Conservation (phyloP, 2,797 vertebrate genomes). For the Amphiprion clarkii region DNA sequence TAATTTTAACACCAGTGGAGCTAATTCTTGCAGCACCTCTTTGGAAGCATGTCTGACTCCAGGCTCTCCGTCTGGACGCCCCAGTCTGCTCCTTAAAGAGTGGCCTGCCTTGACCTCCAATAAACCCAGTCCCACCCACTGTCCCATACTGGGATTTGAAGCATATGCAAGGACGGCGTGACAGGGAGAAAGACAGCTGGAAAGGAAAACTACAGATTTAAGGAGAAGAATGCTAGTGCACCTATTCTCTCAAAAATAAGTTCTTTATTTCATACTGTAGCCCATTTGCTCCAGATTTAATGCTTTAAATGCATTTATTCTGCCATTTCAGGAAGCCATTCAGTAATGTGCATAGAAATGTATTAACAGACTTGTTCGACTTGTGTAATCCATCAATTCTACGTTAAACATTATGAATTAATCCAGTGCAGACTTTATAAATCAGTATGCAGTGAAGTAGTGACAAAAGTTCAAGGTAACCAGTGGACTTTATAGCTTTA, state of each 20-base stretch:
- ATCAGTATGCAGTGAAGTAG: neutral
- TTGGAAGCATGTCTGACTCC: conserved; percentile 8
- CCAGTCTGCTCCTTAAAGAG: conserved; percentile 20
- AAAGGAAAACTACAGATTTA: conserved; percentile 13
- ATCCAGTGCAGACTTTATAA: neutral
- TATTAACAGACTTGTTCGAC: neutral
- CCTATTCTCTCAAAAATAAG: neutral
- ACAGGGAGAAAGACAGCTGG: conserved; percentile 25
- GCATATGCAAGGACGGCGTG: conserved; percentile 8
- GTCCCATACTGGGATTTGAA: conserved; percentile 27
- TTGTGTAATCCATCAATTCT: neutral
- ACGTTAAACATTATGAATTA: neutral
- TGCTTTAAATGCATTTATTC: neutral
- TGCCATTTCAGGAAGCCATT: neutral
- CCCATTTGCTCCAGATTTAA: neutral
- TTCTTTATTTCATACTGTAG: neutral
- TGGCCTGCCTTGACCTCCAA: conserved; percentile 36
- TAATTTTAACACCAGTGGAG: conserved; percentile 18
- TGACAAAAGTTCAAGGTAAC: neutral
- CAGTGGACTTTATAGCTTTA: too few species aligned
- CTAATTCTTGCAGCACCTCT: conserved; percentile 15
- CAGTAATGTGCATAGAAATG: too few species aligned
- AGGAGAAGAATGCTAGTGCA: neutral
- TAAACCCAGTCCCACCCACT: conserved; percentile 21
- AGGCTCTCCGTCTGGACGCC: neutral